A percentile compares a stretch with the other conserved stretches of the same genome.
These are phyloP conservation scores for Neomorphus geoffroyi DNA, from an alignment of 2,797 vertebrate genomes.

Conservation along the genomic window DNA sequence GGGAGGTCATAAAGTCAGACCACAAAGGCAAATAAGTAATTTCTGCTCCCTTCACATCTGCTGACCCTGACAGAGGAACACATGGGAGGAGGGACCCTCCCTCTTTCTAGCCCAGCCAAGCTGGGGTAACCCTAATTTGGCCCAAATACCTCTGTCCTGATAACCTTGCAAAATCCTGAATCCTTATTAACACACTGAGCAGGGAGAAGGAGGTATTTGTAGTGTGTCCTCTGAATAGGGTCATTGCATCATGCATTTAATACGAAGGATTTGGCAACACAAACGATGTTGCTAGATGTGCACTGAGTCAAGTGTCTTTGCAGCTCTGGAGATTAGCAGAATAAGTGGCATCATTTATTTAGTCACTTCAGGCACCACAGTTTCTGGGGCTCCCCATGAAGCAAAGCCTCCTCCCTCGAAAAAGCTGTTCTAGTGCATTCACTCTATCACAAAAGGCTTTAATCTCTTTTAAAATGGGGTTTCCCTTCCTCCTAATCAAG, in stretches of 20 bases:
- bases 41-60: neutral
- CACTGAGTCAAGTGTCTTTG: neutral
- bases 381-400: neutral
- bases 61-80: neutral
- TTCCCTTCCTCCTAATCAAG: slow-evolving; percentile 11
- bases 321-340: neutral
- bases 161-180: neutral
- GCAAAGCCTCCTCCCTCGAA: neutral
- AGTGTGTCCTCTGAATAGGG: neutral
- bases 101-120: neutral
- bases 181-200: neutral
- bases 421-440: neutral
- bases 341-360: neutral
- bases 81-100: neutral
- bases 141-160: neutral
- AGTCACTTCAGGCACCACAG: neutral
- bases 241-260: neutral
- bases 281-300: neutral
- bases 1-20: neutral
- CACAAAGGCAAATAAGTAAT: neutral
- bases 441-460: neutral
- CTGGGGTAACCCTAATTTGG: neutral
- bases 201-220: neutral
- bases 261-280: neutral
- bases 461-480: slow-evolving; percentile 16